Evolutionary conservation across 2,888 invertebrate species (phyloP).

Genomic region (Tipula helvola): DNA sequence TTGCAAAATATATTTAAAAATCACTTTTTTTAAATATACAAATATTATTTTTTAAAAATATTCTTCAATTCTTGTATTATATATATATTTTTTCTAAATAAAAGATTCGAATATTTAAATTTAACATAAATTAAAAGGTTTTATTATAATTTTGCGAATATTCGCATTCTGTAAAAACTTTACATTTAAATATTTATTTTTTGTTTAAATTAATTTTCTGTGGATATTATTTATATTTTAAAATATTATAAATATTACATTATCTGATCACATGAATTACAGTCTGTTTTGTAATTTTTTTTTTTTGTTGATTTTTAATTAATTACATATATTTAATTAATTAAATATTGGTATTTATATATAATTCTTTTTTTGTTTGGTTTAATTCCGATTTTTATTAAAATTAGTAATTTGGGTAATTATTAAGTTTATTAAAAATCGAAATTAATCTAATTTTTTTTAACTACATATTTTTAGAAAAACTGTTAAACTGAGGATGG

Average conservation of each 20-base stretch:
- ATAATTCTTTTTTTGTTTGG: not conserved
- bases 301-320: slow-evolving; percentile 7
- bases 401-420: not conserved
- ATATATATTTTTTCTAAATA: not conserved
- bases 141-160: slow-evolving; percentile 5
- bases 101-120: slow-evolving; percentile 8
- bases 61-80: not conserved
- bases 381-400: not conserved
- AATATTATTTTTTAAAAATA: slow-evolving; percentile 9
- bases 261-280: slow-evolving; percentile 19
- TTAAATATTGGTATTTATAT: not conserved
- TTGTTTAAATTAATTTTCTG: not conserved
- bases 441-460: not conserved
- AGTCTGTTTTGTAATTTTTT: slow-evolving; percentile 15
- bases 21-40: slow-evolving; percentile 4
- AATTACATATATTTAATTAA: not conserved
- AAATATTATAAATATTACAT: slow-evolving; percentile 13
- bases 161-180: slow-evolving; percentile 6
- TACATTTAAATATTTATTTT: not conserved
- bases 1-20: slow-evolving; percentile 10
- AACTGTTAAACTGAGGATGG: slow-evolving; percentile 10
- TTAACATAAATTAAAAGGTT: slow-evolving; percentile 4
- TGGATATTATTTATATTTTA: slow-evolving; percentile 14
- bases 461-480: not conserved
- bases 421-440: not conserved